A percentile compares a stretch with the other conserved stretches of the same genome.
Evolutionary conservation across 2,797 vertebrate genomes (phyloP).

Genomic region (Cheirogaleus major): DNA sequence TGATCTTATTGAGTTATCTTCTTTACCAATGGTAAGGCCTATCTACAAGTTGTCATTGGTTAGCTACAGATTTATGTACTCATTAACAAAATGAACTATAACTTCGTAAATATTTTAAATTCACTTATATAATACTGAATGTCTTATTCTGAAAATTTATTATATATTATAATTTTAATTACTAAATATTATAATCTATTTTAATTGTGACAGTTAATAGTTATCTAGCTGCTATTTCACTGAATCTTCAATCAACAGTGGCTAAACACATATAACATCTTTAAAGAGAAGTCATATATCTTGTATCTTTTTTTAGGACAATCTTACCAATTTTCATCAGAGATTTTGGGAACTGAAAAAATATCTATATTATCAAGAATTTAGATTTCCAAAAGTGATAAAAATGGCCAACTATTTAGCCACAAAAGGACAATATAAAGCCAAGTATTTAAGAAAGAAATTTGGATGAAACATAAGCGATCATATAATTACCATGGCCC

Average conservation of each 20-base stretch:
- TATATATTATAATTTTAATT: not conserved
- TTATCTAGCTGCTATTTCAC: not conserved
- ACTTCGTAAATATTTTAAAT: no score
- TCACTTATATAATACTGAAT: not conserved
- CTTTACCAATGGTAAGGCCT: no score
- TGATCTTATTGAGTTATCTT: no score
- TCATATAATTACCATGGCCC: not conserved
- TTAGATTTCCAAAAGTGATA: not conserved
- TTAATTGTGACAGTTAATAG: not conserved
- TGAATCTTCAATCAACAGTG: not conserved
- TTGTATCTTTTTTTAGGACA: not conserved
- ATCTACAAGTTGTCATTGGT: no score
- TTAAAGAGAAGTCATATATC: not conserved
- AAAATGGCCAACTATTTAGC: not conserved
- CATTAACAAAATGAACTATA: no score
- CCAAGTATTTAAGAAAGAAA: not conserved
- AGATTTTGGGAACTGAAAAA: not conserved
- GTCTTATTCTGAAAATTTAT: not conserved
- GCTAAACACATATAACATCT: not conserved
- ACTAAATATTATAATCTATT: not conserved
- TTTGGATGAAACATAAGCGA: not conserved
- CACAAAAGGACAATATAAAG: not conserved
- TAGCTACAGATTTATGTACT: no score
- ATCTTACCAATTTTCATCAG: not conserved
- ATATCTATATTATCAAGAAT: not conserved